Conservation (phyloP, 2,797 vertebrate species). For the Urosaurus nigricauda region DNA sequence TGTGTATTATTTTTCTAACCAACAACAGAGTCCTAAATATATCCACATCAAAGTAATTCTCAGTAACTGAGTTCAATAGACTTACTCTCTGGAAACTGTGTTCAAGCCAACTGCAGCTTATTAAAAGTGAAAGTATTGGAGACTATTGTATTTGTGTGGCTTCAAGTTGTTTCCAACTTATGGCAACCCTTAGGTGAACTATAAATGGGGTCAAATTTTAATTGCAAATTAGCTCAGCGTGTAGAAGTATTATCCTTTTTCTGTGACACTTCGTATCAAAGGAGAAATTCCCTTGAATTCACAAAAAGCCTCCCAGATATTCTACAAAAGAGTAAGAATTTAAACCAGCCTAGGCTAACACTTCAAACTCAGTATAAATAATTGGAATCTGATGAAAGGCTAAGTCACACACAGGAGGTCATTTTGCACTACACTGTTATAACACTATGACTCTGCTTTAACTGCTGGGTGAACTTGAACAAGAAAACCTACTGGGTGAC, state of each 20-base stretch:
- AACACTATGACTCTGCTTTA: no score
- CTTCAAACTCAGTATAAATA: background rate
- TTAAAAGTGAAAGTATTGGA: background rate
- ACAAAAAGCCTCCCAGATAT: background rate
- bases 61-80: no score
- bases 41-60: no score
- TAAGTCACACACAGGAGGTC: background rate
- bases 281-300: background rate
- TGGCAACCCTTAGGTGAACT: no score
- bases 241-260: background rate
- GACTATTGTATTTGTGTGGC: background rate
- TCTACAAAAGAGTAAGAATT: background rate
- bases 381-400: background rate
- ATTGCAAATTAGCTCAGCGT: background rate
- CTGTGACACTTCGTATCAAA: background rate
- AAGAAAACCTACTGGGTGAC: no score
- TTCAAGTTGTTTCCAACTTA: no score
- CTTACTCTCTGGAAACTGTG: background rate
- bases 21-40: no score
- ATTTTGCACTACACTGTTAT: no score
- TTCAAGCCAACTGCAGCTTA: background rate
- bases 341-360: background rate
- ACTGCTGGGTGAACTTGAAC: no score
- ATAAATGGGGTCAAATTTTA: background rate
- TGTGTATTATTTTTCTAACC: background rate